Conservation (phyloP, 2,113 vertebrate species). For the Phaethornis superciliosus region DNA sequence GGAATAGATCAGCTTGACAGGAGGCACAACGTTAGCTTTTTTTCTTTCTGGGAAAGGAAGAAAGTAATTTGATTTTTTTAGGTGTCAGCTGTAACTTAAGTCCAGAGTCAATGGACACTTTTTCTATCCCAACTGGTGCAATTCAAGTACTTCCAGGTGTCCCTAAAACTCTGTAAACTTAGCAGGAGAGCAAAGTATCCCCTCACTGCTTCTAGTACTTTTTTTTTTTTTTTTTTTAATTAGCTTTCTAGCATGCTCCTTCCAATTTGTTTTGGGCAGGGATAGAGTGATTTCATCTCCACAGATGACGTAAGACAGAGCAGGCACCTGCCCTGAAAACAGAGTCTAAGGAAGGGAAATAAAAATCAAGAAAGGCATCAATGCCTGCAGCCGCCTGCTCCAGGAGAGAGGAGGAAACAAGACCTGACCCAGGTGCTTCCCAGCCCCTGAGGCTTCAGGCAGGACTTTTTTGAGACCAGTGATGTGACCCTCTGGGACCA, state of each 20-base stretch:
- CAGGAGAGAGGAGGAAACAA: background rate
- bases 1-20: conserved; percentile 4
- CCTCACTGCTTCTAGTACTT: background rate
- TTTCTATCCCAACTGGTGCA: background rate
- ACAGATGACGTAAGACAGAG: background rate
- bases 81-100: conserved; percentile 14
- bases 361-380: fast-evolving
- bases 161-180: background rate
- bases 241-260: background rate
- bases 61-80: background rate
- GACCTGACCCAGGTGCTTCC: background rate
- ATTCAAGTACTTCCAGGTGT: background rate
- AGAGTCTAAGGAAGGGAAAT: background rate
- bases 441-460: background rate
- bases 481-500: background rate
- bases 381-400: background rate
- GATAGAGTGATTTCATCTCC: background rate
- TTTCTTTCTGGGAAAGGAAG: background rate
- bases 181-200: background rate
- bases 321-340: background rate
- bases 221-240: too few relatives aligned
- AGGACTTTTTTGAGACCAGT: background rate
- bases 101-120: background rate
- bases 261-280: background rate
- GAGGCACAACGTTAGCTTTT: background rate